These are phyloP conservation scores for Galemys pyrenaicus DNA, from an alignment of 2,113 vertebrate genomes.

Conservation along the genomic window DNA sequence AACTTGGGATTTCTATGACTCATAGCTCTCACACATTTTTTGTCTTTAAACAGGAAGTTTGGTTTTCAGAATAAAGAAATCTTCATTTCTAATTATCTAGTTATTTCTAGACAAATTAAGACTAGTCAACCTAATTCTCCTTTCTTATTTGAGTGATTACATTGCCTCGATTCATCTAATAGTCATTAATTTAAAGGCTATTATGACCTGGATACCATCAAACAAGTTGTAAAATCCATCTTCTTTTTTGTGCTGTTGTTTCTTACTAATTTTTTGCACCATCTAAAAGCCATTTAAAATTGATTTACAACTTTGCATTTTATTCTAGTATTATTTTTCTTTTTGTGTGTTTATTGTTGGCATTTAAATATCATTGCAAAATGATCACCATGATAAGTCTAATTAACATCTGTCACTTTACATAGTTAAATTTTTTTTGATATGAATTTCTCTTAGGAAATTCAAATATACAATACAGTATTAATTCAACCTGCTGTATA, in stretches of 20 bases:
- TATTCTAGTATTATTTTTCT: not conserved
- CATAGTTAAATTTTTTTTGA: not conserved
- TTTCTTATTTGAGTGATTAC: not conserved
- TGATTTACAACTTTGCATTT: not conserved
- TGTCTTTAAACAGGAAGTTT: not conserved
- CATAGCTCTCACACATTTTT: not conserved
- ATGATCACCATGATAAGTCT: not conserved
- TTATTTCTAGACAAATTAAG: not conserved
- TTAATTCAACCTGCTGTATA: not conserved
- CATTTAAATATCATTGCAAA: conserved; percentile 33
- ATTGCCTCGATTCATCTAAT: not conserved
- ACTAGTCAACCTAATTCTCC: not conserved
- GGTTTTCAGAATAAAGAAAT: not conserved
- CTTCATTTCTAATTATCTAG: not conserved
- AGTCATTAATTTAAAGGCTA: not conserved
- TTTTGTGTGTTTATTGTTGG: not conserved
- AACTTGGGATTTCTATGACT: not conserved
- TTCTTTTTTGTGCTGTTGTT: not conserved
- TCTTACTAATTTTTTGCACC: not conserved
- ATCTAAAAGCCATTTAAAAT: conserved; percentile 12
- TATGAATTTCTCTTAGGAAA: not conserved
- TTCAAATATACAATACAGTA: not conserved
- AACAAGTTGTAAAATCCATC: not conserved
- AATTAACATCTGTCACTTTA: not conserved
- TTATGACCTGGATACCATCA: not conserved